Evolutionary conservation across 2,888 invertebrate species (phyloP).

Genomic region (Lycophotia porphyrea): DNA sequence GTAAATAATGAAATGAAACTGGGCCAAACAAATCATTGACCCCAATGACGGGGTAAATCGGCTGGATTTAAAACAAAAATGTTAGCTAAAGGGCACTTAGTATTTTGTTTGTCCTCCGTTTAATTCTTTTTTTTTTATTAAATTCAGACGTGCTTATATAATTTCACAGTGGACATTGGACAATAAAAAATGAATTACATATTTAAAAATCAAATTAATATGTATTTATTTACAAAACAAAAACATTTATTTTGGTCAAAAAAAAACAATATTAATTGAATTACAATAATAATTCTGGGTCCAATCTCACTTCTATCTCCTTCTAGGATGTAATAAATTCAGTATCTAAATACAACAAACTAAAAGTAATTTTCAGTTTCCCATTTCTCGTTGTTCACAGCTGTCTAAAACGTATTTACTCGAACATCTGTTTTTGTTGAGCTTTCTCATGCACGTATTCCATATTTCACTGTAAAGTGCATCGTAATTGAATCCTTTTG

Average conservation of each 20-base stretch:
- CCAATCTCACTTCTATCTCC: background rate
- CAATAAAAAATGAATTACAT: background rate
- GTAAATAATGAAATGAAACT: conserved; percentile 72
- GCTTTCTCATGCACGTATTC: conserved; percentile 21
- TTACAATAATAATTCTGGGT: background rate
- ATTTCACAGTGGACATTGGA: background rate
- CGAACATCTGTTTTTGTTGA: conserved; percentile 23
- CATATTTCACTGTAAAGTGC: conserved; percentile 44
- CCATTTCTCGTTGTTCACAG: background rate
- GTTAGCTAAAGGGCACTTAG: conserved; percentile 19
- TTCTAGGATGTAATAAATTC: background rate
- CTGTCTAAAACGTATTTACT: conserved; percentile 2
- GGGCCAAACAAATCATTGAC: conserved; percentile 70
- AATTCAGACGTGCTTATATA: background rate
- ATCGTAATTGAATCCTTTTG: conserved; percentile 59
- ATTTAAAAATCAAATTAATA: background rate
- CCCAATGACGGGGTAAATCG: conserved; percentile 65
- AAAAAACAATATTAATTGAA: background rate
- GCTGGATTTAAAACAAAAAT: conserved; percentile 63
- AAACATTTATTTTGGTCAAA: too few relatives aligned
- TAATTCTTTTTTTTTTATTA: conserved; percentile 5
- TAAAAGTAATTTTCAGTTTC: background rate
- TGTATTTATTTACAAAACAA: background rate
- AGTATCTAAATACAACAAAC: background rate
- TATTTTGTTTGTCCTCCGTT: conserved; percentile 8